Evolutionary conservation across 64 coral and sea anemone species (phyloP).

Genomic region (Acropora tenuis): DNA sequence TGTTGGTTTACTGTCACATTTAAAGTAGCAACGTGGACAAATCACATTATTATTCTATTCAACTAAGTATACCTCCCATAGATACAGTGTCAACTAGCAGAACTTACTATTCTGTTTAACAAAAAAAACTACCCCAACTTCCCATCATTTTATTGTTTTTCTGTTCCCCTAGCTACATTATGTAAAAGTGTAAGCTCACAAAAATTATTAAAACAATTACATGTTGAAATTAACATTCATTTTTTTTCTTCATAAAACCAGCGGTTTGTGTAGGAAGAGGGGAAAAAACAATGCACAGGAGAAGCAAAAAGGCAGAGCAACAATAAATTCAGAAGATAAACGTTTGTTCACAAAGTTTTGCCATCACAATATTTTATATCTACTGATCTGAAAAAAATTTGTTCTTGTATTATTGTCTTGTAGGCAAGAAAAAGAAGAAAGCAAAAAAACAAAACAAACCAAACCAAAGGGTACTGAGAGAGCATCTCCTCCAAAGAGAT

Average conservation of each 20-base stretch:
- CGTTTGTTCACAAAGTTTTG: not conserved
- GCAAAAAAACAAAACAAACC: not conserved
- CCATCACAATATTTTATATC: no score
- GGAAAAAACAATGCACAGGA: not conserved
- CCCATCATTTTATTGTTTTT: not conserved
- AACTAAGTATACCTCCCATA: no score
- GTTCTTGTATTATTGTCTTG: not conserved
- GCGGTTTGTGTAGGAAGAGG: not conserved
- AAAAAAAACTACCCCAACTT: not conserved
- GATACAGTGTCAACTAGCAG: no score
- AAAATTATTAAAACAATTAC: not conserved
- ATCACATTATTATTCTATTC: not conserved
- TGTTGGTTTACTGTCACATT: not conserved
- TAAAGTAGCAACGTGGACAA: not conserved
- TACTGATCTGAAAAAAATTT: no score
- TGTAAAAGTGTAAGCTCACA: not conserved
- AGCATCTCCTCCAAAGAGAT: not conserved
- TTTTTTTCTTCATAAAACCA: not conserved
- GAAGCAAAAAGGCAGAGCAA: not conserved
- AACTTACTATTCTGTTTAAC: no score
- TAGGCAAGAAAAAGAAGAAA: not conserved
- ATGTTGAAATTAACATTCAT: not conserved
- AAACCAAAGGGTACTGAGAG: not conserved
- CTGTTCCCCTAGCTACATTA: not conserved
- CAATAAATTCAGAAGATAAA: not conserved